Conservation (phyloP, 2,113 vertebrate genomes). For the Todiramphus chloris region DNA sequence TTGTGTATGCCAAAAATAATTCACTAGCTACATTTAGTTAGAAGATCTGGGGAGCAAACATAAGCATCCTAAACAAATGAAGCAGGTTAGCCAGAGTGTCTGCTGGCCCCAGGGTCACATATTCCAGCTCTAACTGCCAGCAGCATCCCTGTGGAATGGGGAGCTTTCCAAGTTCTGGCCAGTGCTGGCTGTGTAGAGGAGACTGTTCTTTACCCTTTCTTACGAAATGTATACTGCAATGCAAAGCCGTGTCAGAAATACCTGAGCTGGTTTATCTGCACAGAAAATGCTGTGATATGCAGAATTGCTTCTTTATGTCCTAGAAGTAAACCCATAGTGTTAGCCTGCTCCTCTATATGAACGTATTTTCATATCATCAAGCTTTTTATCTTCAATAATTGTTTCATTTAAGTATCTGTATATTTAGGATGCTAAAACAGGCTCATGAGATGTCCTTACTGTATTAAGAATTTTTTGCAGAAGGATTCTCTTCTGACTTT, state of each 20-base stretch:
- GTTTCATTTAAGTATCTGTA: not conserved
- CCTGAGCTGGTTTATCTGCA: not conserved
- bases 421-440: not conserved
- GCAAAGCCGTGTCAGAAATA: not conserved
- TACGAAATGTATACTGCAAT: not conserved
- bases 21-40: conserved; percentile 27
- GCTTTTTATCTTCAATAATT: not conserved
- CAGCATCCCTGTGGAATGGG: not conserved
- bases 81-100: conserved; percentile 61
- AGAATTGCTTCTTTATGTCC: not conserved
- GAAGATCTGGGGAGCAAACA: conserved; percentile 38
- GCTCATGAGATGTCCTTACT: not conserved
- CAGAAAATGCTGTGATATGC: not conserved
- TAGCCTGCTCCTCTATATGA: not conserved
- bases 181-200: not conserved
- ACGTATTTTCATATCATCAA: not conserved
- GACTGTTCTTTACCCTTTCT: not conserved
- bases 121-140: conserved; percentile 20
- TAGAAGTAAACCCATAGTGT: not conserved
- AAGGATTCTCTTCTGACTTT: not conserved
- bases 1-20: conserved; percentile 41
- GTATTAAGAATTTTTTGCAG: not conserved
- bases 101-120: conserved; percentile 38
- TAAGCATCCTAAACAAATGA: conserved; percentile 49
- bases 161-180: conserved; percentile 26